Evolutionary conservation across 1,140 invertebrate genomes (phyloP), one percentile per base, ranked within the genome.

Genomic region (Xylocopa sonorina): DNA sequence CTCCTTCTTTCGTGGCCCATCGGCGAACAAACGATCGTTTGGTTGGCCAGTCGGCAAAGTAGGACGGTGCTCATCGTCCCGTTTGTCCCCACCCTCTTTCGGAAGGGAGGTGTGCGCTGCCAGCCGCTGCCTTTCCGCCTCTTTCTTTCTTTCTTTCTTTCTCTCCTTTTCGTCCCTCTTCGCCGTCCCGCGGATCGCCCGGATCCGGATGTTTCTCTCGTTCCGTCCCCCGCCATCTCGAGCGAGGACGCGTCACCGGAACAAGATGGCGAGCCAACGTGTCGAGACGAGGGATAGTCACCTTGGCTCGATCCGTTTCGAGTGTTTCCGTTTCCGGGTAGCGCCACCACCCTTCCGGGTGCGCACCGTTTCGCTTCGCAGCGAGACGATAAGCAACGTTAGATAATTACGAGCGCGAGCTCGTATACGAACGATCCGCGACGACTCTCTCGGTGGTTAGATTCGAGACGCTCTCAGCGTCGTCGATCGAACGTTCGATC

Each of bases 11-110:
- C 75, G 69, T 83, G 82, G 77, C 53, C 72, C 77, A 76, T 87
- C 86, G 76, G 81, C 80, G 88, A 91, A 92, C 90, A 92, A 92
- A 92, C 92, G 89, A 91, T 88, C 89, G 84, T 90, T 92, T 92
- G 91, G 92, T 92, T 93, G 92, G 92, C 88, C 91, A 88, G 82
- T 88, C 88, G 84, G 85, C 86, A 86, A 89, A 89, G 91, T 91
- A 92, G 92, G 91, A 91, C 82, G 90, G 89, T 91, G 90, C 88
- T 84, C 73, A 34, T 41, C 53, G 76, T 71, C 63, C 75, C 80
- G 69, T 50, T 51, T 67, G 87, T 89, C 89, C 88, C 90, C 90
- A 90, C 91, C 88, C 88, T 80, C 75, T 51, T 34, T 6, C n/a
- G 18, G 9, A 81, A 72, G 81, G 87, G 82, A 84, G 88, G 58